phyloP scores from a whole-genome alignment of 2,797 vertebrate genomes.

The Myiothlypis chrysogaster region DNA sequence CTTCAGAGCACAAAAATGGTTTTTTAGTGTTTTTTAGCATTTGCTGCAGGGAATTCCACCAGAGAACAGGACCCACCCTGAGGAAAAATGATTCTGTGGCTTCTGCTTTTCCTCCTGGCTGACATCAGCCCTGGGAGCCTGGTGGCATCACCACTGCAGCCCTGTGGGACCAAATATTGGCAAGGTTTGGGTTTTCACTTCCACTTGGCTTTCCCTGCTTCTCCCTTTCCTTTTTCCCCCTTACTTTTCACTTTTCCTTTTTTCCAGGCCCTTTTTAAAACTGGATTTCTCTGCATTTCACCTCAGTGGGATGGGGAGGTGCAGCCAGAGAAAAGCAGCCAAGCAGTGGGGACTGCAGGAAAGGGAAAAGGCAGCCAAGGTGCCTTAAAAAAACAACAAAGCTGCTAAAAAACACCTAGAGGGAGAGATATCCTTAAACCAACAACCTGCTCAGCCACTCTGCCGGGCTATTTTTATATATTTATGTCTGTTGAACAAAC shows the following conservation, averaged over 20 bases:
- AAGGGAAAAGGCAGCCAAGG: constrained; percentile 8
- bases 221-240: not conserved
- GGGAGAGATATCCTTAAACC: not conserved
- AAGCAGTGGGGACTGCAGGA: not conserved
- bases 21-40: not conserved
- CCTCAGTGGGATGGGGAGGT: not conserved
- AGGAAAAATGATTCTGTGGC: not conserved
- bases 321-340: not conserved
- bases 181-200: not conserved
- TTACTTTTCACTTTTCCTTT: not conserved
- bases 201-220: not conserved
- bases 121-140: not conserved
- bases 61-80: not conserved
- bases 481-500: not conserved
- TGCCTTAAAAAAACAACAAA: not conserved
- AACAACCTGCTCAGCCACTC: not conserved
- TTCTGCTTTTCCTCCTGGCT: not conserved
- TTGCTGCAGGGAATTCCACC: not conserved
- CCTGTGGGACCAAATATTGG: not conserved
- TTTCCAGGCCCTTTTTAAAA: not conserved
- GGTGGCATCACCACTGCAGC: not conserved
- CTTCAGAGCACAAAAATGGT: not conserved
- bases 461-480: not conserved
- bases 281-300: not conserved
- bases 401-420: constrained; percentile 1